A percentile compares a stretch with the other conserved stretches of the same genome.
Evolutionary conservation across 2,113 vertebrate species (phyloP).

Genomic region (Eupsittula cactorum): DNA sequence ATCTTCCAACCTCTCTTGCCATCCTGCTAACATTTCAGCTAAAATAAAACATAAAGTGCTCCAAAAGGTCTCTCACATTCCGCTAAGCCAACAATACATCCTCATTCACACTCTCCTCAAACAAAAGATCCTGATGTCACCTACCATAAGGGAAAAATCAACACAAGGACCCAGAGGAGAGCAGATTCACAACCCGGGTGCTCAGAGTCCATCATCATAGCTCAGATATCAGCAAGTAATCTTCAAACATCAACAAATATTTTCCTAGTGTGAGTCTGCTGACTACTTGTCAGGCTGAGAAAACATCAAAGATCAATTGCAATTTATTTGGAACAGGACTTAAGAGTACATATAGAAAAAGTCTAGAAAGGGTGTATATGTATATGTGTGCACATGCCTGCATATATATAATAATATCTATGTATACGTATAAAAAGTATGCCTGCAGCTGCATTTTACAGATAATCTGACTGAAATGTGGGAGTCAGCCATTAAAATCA

Average conservation of each 20-base stretch:
- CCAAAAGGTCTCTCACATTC: background rate
- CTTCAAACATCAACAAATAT: background rate
- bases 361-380: background rate
- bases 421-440: background rate
- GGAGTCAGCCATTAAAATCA: slow-evolving; percentile 7
- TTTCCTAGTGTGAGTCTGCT: background rate
- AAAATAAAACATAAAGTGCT: background rate
- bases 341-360: background rate
- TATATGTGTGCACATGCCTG: rapidly evolving
- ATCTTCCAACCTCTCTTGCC: background rate
- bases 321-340: background rate
- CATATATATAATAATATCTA: background rate
- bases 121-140: background rate
- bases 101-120: background rate
- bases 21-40: background rate
- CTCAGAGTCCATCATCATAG: background rate
- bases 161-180: background rate
- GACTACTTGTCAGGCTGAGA: background rate
- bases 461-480: background rate
- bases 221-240: background rate
- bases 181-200: background rate
- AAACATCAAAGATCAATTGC: background rate
- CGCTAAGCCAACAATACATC: background rate
- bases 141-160: background rate
- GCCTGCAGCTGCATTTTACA: slow-evolving; percentile 1